Base-by-base conservation (phyloP, 1,140 invertebrate genomes). In the Lucilia cuprina region DNA sequence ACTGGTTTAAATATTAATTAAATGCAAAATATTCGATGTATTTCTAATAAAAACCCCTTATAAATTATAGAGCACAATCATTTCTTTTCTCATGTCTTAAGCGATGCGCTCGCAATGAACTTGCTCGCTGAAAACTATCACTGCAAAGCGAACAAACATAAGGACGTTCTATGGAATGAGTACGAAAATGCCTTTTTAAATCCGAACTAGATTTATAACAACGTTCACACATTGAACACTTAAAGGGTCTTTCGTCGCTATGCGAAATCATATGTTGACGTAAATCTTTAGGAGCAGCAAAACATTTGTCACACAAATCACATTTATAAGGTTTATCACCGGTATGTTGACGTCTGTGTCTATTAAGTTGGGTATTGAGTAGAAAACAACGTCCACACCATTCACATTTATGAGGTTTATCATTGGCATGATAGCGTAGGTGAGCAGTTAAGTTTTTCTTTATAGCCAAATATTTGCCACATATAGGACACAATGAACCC, bases 381-480 rank as follows among this genome's bases (percentile, higher is more conserved):
- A 41, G 8, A 74, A 87, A 87, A 12, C 86, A 85, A 2, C 83
- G n/a, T 14, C 84, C 87, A 21, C 87, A 87, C 12, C 85, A 83
- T 25, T 87, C 84, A 74, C 87, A 87, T 75, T 86, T 85, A 21
- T 85, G 86, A 30, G 86, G 87, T 30, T 85, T 75, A 55, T 90
- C 89, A 12, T 75, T 82, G 10, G 84, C 47, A 34, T 83, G 82
- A 25, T 55, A 12, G 5, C 50, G 5, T 13, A 55, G 13, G 14
- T 55, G 50, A 41, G 35, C 35, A 8, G 35, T 41, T 41, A 41
- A 41, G 8, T 41, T 3, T 5, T 41, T 41, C 8, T 8, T 41
- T 3, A 8, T 41, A 41, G 35, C 8, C 3, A 41, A 41, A 8
- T 5, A 3, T 41, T 41, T 41, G 35, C 35, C 35, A 8, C 35